Evolutionary conservation across 2,888 invertebrate genomes (phyloP), one percentile per base, ranked within the genome.

Genomic region (Exocentrus adspersus): DNA sequence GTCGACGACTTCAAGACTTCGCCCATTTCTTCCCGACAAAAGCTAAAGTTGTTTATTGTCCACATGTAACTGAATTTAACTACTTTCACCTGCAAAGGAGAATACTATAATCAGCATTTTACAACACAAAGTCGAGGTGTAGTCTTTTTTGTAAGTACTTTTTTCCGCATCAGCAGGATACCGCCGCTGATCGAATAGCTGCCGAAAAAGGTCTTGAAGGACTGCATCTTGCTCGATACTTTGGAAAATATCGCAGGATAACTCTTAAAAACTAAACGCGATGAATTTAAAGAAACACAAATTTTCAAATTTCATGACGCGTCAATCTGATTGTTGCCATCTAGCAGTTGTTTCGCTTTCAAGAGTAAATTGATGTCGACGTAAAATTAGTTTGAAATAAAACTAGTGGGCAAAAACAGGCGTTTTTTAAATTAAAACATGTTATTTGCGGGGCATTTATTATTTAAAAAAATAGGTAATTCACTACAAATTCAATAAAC

Each of bases 31-130:
- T 99, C 99, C 78, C 98, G 93, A 87, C 99, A 99, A 87, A 99
- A 99, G 88, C 98, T 98, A 87, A 99, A 99, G 90, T 99, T 99
- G 88, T 98, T 98, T 88, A 99, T 99, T 84, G 99, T 99, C 99
- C 99, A 99, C 96, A 99, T 98, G 86, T 99, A 99, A 86, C 97
- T 98, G 90, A 99, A 99, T 88, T 99, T 99, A 78, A 98, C 97
- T 85, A 99, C 98, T 91, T 98, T 98, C 84, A 98, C 98, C 97
- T 97, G 91, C 28, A 66, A 54, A 65, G 62, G 24, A 24, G 62
- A 67, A 58, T 12, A 42, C 2, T 14, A 41, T 54, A n/a, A 7
- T 12, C 16, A 28, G 16, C n/a, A 7, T 10, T n/a, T n/a, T 5
- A 24, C 21, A 14, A 37, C 14, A n/a, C 12, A 37, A 30, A 30